Evolutionary conservation across 2,797 vertebrate genomes (phyloP), one percentile per base, ranked within the genome.

Genomic region (Taeniopygia guttata): DNA sequence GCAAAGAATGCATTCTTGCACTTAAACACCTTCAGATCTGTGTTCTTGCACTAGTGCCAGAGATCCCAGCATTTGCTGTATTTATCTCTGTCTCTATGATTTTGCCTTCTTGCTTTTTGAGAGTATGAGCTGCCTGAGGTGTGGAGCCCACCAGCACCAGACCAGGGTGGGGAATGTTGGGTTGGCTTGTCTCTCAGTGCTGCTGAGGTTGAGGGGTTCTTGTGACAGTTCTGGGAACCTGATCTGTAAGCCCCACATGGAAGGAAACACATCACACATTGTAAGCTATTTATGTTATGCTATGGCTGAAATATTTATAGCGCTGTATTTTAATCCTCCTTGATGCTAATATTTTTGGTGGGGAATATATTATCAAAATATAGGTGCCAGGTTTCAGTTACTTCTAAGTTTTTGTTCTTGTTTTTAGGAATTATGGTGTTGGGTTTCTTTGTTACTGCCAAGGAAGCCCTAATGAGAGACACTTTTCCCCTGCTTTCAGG

Each of bases 41-140:
- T 5, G 9, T 43, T 27, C 51, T 87, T 64, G 64, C 7, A 11
- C 20, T 10, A 9, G 3, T 60, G 29, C 26, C 67, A 52, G 48
- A 7, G 2, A 25, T 70, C 18, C 17, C 29, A 67, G 13, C 2
- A 6, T 32, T 12, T 18, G 38, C 17, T 66, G 27, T 32, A 2
- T 52, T 81, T 51, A 26, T 23, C 19, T 40, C 6, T 16, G 9
- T 60, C 38, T 40, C 60, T 42, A 7, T 60, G 38, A 60, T 60
- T 40, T 60, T 40, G 13, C 40, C 36, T 9, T 27, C 59, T 29
- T 60, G 38, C 20, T 40, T 77, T 64, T 48, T 12, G 2, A 64
- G 60, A 59, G 19, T 22, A 13, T 16, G 29, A 29, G 38, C 46
- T 63, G 49, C 4, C 17, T 0, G 1, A 49, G 38, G 7, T 2